These are phyloP conservation scores for Apodemia mormo DNA, from an alignment of 2,888 invertebrate species.

Conservation along the genomic window DNA sequence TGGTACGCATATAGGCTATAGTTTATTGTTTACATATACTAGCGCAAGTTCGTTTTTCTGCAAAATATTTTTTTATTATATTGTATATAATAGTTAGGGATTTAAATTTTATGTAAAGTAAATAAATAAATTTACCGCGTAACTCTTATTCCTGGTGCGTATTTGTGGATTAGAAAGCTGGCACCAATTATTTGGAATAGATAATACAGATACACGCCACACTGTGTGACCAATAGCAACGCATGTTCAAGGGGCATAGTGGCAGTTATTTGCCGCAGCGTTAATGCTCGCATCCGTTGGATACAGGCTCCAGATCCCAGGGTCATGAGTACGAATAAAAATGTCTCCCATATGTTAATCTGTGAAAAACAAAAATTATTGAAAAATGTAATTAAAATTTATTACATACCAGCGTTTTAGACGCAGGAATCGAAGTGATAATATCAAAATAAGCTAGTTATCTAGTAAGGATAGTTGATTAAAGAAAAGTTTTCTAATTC, in stretches of 20 bases:
- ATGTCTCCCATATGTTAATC: constrained; percentile 82
- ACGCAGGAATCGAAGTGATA: no score
- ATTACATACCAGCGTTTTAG: no score
- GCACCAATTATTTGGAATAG: constrained; percentile 89
- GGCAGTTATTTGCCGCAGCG: constrained; percentile 56
- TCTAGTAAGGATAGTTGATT: no score
- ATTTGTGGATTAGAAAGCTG: constrained; percentile 76
- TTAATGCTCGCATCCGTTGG: constrained; percentile 65
- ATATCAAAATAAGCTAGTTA: no score
- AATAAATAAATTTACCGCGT: constrained; percentile 53
- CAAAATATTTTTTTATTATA: neutral
- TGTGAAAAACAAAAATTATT: constrained; percentile 48
- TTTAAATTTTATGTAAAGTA: neutral
- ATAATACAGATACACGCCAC: constrained; percentile 89
- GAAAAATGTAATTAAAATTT: neutral
- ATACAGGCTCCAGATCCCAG: constrained; percentile 67
- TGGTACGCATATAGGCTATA: no score
- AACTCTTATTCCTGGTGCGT: constrained; percentile 59
- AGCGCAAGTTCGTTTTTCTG: no score
- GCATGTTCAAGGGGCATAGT: constrained; percentile 84
- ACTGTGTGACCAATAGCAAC: constrained; percentile 88
- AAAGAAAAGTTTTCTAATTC: no score
- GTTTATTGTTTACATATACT: no score
- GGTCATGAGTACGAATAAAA: constrained; percentile 68
- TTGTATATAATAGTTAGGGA: no score